These are phyloP conservation scores for Lacerta agilis DNA, from an alignment of 2,797 vertebrate species.

Conservation along the genomic window DNA sequence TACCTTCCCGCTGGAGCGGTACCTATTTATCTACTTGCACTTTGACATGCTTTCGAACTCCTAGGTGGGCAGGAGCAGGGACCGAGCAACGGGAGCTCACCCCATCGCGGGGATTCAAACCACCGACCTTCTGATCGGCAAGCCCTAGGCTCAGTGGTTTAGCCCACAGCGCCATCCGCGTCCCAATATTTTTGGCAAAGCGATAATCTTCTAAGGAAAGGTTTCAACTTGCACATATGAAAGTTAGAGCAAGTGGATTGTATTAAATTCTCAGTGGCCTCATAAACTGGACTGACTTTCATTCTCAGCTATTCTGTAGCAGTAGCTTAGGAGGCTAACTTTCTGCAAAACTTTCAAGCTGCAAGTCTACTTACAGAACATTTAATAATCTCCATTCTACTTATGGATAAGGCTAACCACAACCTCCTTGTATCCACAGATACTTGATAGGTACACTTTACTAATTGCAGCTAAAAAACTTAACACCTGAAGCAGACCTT, in stretches of 20 bases:
- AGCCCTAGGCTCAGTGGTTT: no score
- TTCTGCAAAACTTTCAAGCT: constrained; percentile 43
- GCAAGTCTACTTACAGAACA: constrained; percentile 46
- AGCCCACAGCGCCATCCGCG: no score
- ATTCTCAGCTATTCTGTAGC: constrained; percentile 36
- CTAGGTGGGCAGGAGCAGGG: no score
- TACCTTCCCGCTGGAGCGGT: no score
- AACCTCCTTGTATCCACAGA: neutral
- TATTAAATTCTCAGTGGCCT: constrained; percentile 15
- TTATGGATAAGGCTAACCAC: no score
- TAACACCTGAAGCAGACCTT: neutral
- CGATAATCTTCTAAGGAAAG: neutral
- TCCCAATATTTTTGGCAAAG: neutral
- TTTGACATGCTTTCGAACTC: no score
- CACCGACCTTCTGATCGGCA: no score
- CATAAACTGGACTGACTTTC: constrained; percentile 44
- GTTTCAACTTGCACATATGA: constrained; percentile 23
- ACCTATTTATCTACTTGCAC: no score
- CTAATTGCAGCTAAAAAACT: constrained; percentile 39
- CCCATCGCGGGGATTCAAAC: no score
- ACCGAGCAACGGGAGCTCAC: no score
- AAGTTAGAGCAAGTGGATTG: constrained; percentile 37
- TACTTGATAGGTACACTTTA: constrained; percentile 38
- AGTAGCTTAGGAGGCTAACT: constrained; percentile 31
- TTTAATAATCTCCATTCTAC: constrained; percentile 2